Conservation (phyloP, 2,888 invertebrate species). For the Ceraclea dissimilis region DNA sequence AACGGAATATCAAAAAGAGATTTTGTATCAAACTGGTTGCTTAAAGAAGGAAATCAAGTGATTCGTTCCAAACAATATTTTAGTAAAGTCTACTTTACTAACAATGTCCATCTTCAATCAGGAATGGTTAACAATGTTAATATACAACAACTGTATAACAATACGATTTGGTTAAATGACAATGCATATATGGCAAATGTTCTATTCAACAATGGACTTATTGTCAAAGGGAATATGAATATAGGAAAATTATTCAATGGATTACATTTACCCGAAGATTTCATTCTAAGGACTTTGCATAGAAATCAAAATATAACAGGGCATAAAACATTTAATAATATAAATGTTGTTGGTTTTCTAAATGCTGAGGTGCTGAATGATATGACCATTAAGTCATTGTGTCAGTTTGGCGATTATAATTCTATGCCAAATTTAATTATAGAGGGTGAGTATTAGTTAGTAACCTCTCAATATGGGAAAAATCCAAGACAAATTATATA, state of each 20-base stretch:
- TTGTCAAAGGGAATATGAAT: conserved; percentile 27
- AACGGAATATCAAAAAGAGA: conserved; percentile 36
- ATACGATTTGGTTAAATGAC: conserved; percentile 36
- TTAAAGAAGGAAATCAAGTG: conserved; percentile 32
- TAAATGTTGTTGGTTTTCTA: conserved; percentile 29
- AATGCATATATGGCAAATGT: conserved; percentile 33
- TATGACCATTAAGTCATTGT: not conserved
- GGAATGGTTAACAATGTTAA: conserved; percentile 36
- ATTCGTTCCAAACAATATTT: conserved; percentile 30
- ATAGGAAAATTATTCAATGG: conserved; percentile 34
- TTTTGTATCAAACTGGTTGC: conserved; percentile 38
- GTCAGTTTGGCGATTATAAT: not conserved
- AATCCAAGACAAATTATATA: too few relatives aligned
- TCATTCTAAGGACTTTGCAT: conserved; percentile 29
- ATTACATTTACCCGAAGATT: conserved; percentile 39
- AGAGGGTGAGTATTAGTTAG: conserved; percentile 6
- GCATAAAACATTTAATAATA: conserved; percentile 30
- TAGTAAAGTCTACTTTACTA: conserved; percentile 32
- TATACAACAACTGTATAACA: conserved; percentile 32
- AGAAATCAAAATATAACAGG: conserved; percentile 28
- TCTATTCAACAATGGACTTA: conserved; percentile 33
- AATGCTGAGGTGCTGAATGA: conserved; percentile 10
- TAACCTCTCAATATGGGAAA: too few relatives aligned
- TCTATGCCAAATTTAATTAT: conserved; percentile 2
- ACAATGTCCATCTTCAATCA: conserved; percentile 31